These are phyloP conservation scores for Meghimatium bilineatum DNA, from an alignment of 2,888 invertebrate species.

Conservation along the genomic window DNA sequence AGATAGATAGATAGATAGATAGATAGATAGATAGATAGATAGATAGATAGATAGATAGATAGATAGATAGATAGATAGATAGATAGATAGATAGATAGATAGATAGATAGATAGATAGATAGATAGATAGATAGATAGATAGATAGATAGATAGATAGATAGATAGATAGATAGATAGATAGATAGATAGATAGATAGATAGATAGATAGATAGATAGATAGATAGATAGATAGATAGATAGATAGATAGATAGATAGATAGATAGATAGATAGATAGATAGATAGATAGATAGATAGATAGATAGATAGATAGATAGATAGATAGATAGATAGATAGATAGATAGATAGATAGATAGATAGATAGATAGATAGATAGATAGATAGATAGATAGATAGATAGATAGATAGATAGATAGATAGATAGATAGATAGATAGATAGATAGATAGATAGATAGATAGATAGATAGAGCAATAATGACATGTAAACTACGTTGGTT, in stretches of 20 bases:
- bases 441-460: background rate
- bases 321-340: slow-evolving; percentile 10
- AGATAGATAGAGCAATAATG: no score
- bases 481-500: no score
- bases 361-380: slow-evolving; percentile 9
- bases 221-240: background rate
- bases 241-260: no score
- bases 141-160: no score
- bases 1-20: background rate
- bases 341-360: slow-evolving; percentile 35
- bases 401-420: background rate
- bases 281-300: background rate
- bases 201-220: background rate
- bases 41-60: no score
- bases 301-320: no score
- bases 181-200: background rate
- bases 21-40: no score
- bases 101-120: no score
- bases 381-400: background rate
- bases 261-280: background rate
- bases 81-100: no score
- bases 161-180: background rate
- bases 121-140: no score
- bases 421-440: background rate
- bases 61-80: no score